Evolutionary conservation across 2,888 invertebrate species (phyloP).

Genomic region (Scaptomyza tumidula): DNA sequence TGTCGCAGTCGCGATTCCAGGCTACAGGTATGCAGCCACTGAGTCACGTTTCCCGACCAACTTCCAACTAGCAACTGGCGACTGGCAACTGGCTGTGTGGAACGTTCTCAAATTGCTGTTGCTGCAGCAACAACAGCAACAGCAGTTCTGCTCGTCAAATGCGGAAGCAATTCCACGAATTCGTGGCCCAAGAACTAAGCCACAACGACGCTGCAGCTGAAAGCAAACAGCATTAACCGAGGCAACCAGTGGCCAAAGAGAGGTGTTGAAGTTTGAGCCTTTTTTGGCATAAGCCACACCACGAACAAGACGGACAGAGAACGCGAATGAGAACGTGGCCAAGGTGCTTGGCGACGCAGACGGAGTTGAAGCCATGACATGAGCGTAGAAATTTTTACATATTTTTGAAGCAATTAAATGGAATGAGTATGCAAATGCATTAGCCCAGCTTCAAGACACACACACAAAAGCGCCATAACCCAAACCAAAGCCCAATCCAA

Average conservation of each 20-base stretch:
- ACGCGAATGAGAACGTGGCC: slow-evolving; percentile 26
- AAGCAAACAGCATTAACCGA: slow-evolving; percentile 6
- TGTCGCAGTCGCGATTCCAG: slow-evolving; percentile 16
- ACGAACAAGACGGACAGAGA: slow-evolving; percentile 18
- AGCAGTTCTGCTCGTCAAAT: slow-evolving; percentile 53
- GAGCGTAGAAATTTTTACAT: slow-evolving; percentile 68
- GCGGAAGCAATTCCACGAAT: slow-evolving; percentile 77
- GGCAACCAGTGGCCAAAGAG: slow-evolving; percentile 31
- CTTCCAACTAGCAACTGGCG: slow-evolving; percentile 60
- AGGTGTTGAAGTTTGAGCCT: slow-evolving; percentile 65
- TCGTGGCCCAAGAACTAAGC: slow-evolving; percentile 74
- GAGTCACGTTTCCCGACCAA: slow-evolving; percentile 70
- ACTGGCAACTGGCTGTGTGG: slow-evolving; percentile 36
- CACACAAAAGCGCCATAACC: slow-evolving; percentile 21
- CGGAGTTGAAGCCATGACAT: slow-evolving; percentile 62
- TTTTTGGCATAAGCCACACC: slow-evolving; percentile 70
- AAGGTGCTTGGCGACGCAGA: slow-evolving; percentile 16
- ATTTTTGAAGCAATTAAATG: slow-evolving; percentile 79
- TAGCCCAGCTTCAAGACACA: slow-evolving; percentile 34
- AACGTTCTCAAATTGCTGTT: slow-evolving; percentile 38
- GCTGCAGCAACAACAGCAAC: slow-evolving; percentile 17
- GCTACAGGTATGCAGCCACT: slow-evolving; percentile 69
- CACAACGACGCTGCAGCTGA: slow-evolving; percentile 47
- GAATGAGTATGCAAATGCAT: slow-evolving; percentile 79
- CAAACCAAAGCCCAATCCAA: slow-evolving; percentile 28